Conservation (phyloP, 2,888 invertebrate species). For the Lasioglossum pauxillum region DNA sequence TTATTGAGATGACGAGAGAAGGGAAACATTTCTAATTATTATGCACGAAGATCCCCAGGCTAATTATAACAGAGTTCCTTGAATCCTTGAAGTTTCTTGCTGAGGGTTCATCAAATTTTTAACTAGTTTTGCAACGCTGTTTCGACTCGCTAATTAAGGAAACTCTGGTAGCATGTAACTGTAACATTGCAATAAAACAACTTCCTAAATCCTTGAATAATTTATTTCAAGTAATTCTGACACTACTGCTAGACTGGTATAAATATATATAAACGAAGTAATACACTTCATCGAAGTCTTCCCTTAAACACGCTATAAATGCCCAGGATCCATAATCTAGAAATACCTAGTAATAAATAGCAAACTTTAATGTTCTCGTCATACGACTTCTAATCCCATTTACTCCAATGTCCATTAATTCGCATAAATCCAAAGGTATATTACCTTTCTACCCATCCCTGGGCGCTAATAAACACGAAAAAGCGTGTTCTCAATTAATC, state of each 20-base stretch:
- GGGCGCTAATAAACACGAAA: not conserved
- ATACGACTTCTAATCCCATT: not conserved
- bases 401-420: not conserved
- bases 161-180: not conserved
- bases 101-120: not conserved
- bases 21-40: not conserved
- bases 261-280: not conserved
- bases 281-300: not conserved
- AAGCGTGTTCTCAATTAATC: not conserved
- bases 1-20: not conserved
- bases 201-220: not conserved
- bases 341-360: conserved; percentile 4
- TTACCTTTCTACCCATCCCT: not conserved
- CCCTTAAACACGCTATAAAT: not conserved
- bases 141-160: not conserved
- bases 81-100: not conserved
- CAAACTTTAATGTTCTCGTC: not conserved
- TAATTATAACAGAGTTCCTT: not conserved
- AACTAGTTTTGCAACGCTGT: not conserved
- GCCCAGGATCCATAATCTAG: conserved; percentile 1
- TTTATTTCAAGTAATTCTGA: no score
- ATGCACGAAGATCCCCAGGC: not conserved
- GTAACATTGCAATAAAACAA: not conserved
- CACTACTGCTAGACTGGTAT: not conserved
- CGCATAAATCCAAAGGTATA: not conserved